These are phyloP conservation scores for Zosterops pallidus DNA, from an alignment of 2,113 vertebrate species.

Conservation along the genomic window DNA sequence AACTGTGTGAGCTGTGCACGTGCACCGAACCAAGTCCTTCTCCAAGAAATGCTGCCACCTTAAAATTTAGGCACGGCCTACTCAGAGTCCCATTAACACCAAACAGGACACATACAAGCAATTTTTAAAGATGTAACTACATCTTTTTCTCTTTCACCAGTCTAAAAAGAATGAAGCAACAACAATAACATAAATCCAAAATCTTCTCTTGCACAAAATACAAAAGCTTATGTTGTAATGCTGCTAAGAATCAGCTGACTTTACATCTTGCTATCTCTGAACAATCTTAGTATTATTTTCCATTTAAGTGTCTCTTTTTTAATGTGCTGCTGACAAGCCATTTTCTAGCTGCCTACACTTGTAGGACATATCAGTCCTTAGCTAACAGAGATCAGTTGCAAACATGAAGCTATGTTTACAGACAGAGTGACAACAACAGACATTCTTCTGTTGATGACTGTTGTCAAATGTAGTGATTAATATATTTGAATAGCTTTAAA, in stretches of 20 bases:
- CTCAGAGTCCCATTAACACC: not conserved
- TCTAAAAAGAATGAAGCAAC: not conserved
- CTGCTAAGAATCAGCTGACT: not conserved
- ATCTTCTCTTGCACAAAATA: not conserved
- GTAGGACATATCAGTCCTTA: not conserved
- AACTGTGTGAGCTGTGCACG: not conserved
- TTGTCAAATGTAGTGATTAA: not conserved
- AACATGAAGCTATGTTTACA: not conserved
- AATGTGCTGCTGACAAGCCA: not conserved
- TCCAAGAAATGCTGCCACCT: not conserved
- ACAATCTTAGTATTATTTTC: conserved; percentile 1
- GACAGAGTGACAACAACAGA: not conserved
- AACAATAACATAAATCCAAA: not conserved
- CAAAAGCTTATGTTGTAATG: not conserved
- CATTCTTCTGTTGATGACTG: not conserved
- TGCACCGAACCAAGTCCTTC: not conserved
- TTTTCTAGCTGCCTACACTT: not conserved
- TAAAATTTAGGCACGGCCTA: not conserved
- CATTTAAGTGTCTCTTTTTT: not conserved
- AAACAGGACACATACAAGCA: not conserved
- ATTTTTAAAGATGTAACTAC: not conserved
- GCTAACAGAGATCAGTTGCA: not conserved
- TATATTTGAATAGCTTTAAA: not conserved
- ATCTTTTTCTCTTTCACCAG: not conserved
- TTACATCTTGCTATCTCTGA: not conserved